Evolutionary conservation across 37 sponge, comb jelly and placozoan genomes (phyloP).

Genomic region (Sycon ciliatum): DNA sequence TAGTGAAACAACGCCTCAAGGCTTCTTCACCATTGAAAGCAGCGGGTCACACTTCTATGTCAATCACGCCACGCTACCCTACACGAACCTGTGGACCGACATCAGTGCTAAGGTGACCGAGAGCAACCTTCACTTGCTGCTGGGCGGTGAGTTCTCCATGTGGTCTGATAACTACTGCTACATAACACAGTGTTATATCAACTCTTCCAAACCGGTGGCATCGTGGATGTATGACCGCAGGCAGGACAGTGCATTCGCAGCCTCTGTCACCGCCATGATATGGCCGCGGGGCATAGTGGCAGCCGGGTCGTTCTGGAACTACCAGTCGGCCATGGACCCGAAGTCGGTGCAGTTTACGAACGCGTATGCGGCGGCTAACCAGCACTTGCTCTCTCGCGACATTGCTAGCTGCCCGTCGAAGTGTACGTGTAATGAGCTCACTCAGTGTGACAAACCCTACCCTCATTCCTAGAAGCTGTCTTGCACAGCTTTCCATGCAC

Average conservation of each 20-base stretch:
- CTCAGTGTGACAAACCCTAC: not conserved
- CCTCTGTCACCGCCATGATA: conserved; percentile 27
- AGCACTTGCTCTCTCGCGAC: not conserved
- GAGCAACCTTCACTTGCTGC: not conserved
- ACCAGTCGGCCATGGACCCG: not conserved
- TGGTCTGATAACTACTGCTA: conserved; percentile 26
- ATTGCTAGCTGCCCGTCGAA: conserved; percentile 14
- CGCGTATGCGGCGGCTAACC: not conserved
- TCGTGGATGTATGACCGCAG: conserved; percentile 22
- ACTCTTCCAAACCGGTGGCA: conserved; percentile 21
- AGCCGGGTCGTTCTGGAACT: conserved; percentile 38
- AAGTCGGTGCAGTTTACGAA: not conserved
- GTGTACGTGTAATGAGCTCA: conserved; percentile 19
- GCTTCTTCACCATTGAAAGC: not conserved
- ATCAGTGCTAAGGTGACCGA: not conserved
- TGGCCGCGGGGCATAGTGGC: conserved; percentile 35
- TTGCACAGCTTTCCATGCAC: no score
- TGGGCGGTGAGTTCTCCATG: conserved; percentile 36
- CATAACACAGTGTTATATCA: conserved; percentile 23
- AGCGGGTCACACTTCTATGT: not conserved
- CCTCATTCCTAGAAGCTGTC: no score
- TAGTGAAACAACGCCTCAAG: not conserved
- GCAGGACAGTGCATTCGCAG: conserved; percentile 18
- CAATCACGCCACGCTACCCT: not conserved
- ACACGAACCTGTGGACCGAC: not conserved